Conservation (phyloP, 2,888 invertebrate genomes). For the Poecilus cupreus region DNA sequence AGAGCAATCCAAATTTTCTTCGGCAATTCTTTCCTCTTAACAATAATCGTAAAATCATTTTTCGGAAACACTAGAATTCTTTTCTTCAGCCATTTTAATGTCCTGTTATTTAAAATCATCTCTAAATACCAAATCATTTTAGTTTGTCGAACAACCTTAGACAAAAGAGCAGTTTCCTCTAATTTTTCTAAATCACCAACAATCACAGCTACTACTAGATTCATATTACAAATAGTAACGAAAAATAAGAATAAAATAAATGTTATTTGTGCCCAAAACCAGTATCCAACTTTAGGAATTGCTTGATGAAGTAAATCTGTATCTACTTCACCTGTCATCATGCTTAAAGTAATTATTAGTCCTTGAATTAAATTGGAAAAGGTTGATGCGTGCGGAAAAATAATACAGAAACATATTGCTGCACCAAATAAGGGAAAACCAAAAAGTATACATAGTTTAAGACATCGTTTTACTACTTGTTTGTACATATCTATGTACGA, state of each 20-base stretch:
- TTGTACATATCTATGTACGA: constrained; percentile 94
- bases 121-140: constrained; percentile 92
- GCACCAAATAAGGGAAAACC: constrained; percentile 90
- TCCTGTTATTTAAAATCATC: constrained; percentile 84
- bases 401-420: constrained; percentile 90
- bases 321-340: constrained; percentile 92
- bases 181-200: constrained; percentile 91
- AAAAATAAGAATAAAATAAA: constrained; percentile 88
- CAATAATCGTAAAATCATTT: constrained; percentile 88
- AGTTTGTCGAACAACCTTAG: constrained; percentile 88
- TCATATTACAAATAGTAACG: constrained; percentile 91
- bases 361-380: constrained; percentile 90
- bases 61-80: constrained; percentile 87
- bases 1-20: constrained; percentile 86
- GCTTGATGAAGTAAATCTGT: constrained; percentile 76
- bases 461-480: constrained; percentile 89
- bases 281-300: constrained; percentile 75
- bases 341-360: constrained; percentile 87
- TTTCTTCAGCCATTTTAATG: constrained; percentile 83
- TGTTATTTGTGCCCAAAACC: constrained; percentile 88
- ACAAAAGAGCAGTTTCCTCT: constrained; percentile 88
- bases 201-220: constrained; percentile 88
- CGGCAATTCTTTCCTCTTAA: constrained; percentile 86
- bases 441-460: constrained; percentile 88
- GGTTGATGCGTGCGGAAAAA: constrained; percentile 87